Conservation (phyloP, 2,113 vertebrate genomes). For the Podarcis raffonei region DNA sequence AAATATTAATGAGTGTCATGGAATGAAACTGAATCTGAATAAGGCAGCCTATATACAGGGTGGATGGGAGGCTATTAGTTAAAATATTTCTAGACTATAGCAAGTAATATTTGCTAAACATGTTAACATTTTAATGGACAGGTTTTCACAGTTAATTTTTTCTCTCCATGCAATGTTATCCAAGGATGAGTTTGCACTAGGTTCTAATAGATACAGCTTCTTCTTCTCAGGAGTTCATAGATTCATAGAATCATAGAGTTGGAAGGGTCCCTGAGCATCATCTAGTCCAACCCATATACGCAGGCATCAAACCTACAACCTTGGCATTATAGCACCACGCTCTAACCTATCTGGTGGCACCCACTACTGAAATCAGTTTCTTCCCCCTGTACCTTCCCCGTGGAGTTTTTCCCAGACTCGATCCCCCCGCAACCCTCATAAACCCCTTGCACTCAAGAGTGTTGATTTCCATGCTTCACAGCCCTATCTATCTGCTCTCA, state of each 20-base stretch:
- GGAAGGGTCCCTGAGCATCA: too few relatives aligned
- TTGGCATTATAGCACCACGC: too few relatives aligned
- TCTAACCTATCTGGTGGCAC: background rate
- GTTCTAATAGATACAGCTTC: background rate
- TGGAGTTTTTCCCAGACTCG: background rate
- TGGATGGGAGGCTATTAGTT: constrained; percentile 21
- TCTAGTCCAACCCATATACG: too few relatives aligned
- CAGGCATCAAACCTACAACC: too few relatives aligned
- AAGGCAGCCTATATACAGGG: constrained; percentile 22
- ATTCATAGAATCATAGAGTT: too few relatives aligned
- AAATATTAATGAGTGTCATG: constrained; percentile 13
- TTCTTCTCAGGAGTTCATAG: background rate
- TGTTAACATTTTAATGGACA: background rate
- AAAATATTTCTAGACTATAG: background rate
- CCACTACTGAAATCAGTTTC: background rate
- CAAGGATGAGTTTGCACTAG: background rate
- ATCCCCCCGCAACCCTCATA: background rate
- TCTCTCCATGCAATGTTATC: background rate
- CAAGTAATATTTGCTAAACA: constrained; percentile 2
- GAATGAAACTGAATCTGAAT: constrained; percentile 14
- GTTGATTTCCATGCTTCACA: background rate
- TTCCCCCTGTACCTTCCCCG: background rate
- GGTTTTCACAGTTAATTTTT: background rate
- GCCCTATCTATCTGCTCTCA: background rate
- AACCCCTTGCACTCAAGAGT: background rate